phyloP scores from a whole-genome alignment of 2,797 vertebrate species.

The Florisuga fusca region DNA sequence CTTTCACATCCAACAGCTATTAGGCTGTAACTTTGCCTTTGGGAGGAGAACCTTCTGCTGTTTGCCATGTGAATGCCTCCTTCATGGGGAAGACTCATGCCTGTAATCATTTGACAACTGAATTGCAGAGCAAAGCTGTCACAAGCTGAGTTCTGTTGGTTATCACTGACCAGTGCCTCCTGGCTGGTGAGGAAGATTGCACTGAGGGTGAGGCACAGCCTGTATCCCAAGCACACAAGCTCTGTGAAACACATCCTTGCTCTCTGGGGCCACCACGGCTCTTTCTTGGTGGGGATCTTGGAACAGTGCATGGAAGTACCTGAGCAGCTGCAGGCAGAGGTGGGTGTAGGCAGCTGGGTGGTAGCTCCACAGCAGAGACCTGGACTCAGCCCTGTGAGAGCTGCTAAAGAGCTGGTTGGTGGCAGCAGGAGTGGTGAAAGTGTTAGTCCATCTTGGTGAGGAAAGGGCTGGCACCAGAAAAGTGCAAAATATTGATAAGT shows the following conservation, averaged over 20 bases:
- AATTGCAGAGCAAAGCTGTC: not conserved
- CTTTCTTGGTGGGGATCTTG: not conserved
- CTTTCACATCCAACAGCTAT: not conserved
- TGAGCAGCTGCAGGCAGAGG: not conserved
- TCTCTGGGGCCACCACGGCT: fast-evolving
- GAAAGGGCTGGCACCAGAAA: not conserved
- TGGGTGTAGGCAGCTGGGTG: fast-evolving
- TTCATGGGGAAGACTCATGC: not conserved
- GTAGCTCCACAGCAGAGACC: not conserved
- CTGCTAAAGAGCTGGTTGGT: not conserved
- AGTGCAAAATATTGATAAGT: not conserved
- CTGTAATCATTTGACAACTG: not conserved
- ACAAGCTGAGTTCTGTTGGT: not conserved
- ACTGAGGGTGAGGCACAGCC: not conserved
- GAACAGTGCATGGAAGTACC: not conserved
- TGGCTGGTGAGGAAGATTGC: not conserved
- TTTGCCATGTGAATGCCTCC: not conserved
- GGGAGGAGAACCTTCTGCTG: not conserved
- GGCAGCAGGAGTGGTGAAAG: not conserved
- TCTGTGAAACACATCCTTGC: fast-evolving
- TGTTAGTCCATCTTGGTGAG: not conserved
- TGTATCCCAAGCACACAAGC: not conserved
- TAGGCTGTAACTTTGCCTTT: not conserved
- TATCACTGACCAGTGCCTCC: fast-evolving
- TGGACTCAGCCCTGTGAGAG: not conserved